Percentiles rank a stretch among this genome's conserved stretches.
These are phyloP conservation scores for Pachyramphus minor DNA, from an alignment of 2,113 vertebrate species.

Conservation along the genomic window DNA sequence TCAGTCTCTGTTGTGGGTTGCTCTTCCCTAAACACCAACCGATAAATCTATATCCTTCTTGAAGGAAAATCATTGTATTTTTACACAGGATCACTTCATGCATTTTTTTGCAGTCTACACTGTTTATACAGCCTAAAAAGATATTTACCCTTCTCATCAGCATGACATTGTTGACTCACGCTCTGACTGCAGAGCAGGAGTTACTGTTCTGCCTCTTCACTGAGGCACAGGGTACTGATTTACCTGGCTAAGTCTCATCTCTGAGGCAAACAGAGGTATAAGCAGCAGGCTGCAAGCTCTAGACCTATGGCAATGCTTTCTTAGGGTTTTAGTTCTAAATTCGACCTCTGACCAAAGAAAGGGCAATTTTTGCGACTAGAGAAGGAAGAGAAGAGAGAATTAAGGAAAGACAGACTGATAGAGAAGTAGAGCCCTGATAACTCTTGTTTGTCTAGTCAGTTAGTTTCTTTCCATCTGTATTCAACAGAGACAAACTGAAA, in stretches of 20 bases:
- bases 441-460: not conserved
- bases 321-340: not conserved
- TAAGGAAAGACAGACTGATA: not conserved
- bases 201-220: not conserved
- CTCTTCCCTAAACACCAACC: not conserved
- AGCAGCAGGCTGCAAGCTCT: not conserved
- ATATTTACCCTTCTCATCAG: not conserved
- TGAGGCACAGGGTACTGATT: fast-evolving
- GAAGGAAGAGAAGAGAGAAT: not conserved
- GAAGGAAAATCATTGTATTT: conserved; percentile 25
- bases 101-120: not conserved
- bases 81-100: not conserved
- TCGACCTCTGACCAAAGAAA: not conserved
- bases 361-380: not conserved
- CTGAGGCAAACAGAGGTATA: not conserved
- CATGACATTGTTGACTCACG: not conserved
- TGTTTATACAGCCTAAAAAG: not conserved
- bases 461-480: not conserved
- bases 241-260: not conserved
- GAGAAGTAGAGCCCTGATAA: not conserved
- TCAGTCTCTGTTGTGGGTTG: not conserved
- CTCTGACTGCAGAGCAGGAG: not conserved
- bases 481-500: not conserved
- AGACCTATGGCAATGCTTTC: not conserved
- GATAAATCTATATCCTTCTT: not conserved